Evolutionary conservation across 2,113 vertebrate genomes (phyloP).

Genomic region (Tenebrosternarchus preto): DNA sequence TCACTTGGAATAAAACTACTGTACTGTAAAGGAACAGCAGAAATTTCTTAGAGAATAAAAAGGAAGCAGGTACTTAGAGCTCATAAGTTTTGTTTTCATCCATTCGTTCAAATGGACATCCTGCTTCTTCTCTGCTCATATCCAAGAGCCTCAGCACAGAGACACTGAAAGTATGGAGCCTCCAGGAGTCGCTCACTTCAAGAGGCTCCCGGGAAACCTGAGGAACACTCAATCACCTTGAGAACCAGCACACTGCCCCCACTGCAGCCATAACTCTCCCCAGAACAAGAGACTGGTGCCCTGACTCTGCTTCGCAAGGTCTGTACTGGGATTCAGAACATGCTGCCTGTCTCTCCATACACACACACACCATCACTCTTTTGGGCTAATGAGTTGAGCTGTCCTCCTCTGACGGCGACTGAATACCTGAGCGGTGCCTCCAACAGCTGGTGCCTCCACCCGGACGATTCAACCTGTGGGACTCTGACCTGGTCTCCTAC

Average conservation of each 20-base stretch:
- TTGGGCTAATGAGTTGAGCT: conserved; percentile 49
- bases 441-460: conserved; percentile 30
- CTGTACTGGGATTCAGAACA: conserved; percentile 48
- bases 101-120: too few species aligned
- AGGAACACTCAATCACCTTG: conserved; percentile 44
- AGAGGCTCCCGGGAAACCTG: conserved; percentile 15
- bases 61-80: neutral
- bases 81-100: too few species aligned
- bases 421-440: conserved; percentile 36
- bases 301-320: conserved; percentile 17
- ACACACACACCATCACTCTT: conserved; percentile 33
- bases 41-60: conserved; percentile 13
- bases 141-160: neutral
- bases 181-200: conserved; percentile 12
- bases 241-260: conserved; percentile 25
- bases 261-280: conserved; percentile 46
- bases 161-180: conserved; percentile 8
- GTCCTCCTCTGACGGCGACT: conserved; percentile 36
- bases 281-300: conserved; percentile 45
- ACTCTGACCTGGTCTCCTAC: conserved; percentile 11
- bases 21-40: neutral
- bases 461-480: conserved; percentile 12
- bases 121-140: neutral
- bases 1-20: neutral
- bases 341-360: conserved; percentile 12